Evolutionary conservation across 2,888 invertebrate genomes (phyloP), one percentile per base, ranked within the genome.

Genomic region (Tortricodes alternella): DNA sequence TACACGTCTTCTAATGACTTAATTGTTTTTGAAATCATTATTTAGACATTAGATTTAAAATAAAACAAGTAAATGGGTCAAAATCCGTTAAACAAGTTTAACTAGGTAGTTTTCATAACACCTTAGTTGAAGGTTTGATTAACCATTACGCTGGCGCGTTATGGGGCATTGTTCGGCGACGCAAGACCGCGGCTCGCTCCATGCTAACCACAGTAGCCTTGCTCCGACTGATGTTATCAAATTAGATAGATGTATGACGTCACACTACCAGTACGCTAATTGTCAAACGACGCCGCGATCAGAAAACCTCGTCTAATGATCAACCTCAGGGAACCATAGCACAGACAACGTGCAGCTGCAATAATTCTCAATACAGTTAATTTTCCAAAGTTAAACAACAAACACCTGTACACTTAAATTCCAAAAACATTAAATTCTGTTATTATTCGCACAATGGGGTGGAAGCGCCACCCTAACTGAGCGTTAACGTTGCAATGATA

Each of bases 201-300:
- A 65, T 71, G 78, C 71, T 80, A 80, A 85, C 73, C 72, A 74
- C 68, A 57, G 55, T 66, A 80, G 70, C 87, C 89, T 88, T 84
- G 85, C 73, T 66, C 73, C 67, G 67, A 64, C 41, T 35, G 50
- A 59, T 76, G 74, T 86, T 85, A 89, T 89, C 78, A 83, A 86
- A 87, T 89, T 88, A 86, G 83, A 82, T 85, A 85, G 83, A 80
- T 71, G 68, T 69, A 71, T 86, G 79, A 83, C 85, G 83, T 85
- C 80, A 86, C 68, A 60, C 63, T 72, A 74, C 67, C 76, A 76
- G 71, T 76, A 75, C 76, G 79, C 71, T 84, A 88, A 88, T 88
- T 83, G 83, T 74, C 77, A 66, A 68, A 66, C 71, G 59, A 62
- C 66, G 70, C 50, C 44, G 27, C 44, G 50, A 44, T 49, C 11